These are phyloP conservation scores for Solenodon paradoxus DNA, from an alignment of 2,113 vertebrate species.

Conservation along the genomic window DNA sequence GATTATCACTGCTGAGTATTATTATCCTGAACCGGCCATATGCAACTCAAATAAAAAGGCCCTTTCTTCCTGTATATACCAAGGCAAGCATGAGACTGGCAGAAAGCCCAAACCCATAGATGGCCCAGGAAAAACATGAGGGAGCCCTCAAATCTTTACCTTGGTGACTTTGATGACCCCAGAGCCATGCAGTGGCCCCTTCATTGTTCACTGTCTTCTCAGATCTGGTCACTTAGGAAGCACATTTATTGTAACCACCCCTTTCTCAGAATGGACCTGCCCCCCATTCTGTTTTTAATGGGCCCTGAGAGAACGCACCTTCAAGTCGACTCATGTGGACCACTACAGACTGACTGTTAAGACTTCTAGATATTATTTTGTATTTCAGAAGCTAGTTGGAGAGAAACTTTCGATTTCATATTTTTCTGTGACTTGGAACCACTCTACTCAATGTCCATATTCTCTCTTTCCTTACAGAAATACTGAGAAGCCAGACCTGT, in stretches of 20 bases:
- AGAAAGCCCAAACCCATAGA: not conserved
- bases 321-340: not conserved
- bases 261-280: not conserved
- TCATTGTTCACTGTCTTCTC: not conserved
- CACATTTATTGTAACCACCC: not conserved
- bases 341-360: not conserved
- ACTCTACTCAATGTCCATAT: not conserved
- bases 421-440: not conserved
- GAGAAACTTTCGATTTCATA: not conserved
- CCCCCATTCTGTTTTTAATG: not conserved
- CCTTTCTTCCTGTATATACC: not conserved
- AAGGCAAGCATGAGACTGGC: not conserved
- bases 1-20: not conserved
- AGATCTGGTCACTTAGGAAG: not conserved
- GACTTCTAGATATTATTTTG: not conserved
- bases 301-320: not conserved
- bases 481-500: not conserved
- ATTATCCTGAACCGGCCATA: not conserved
- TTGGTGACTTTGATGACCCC: not conserved
- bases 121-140: not conserved
- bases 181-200: not conserved
- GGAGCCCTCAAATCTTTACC: too few species aligned
- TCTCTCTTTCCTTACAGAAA: not conserved
- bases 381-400: not conserved
- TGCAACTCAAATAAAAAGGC: not conserved